Base-by-base conservation (phyloP, 2,888 invertebrate genomes). In the Sympetrum striolatum region DNA sequence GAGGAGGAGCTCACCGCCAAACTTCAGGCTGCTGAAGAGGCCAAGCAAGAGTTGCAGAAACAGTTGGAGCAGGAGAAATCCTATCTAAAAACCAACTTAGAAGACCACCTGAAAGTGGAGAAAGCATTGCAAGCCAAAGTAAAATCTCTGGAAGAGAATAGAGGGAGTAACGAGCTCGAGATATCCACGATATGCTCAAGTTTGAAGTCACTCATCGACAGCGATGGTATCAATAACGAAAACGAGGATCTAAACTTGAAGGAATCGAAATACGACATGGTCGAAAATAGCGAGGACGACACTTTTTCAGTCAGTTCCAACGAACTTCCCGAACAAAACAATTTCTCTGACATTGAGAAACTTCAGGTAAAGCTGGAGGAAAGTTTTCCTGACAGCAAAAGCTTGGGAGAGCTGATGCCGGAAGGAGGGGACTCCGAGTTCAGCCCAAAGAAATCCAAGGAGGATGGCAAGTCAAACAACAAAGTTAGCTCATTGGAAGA, bases 31-130 rank as follows among this genome's bases (percentile, higher is more conserved):
- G 93, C 94, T 58, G 94, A 95, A 92, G 93, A 94, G 81, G 94
- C 94, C 91, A 94, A 94, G 91, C 93, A 94, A 93, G 95, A 95
- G 92, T 93, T 95, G 90, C 93, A 94, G 58, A 94, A 95, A 91
- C 95, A 94, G 92, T 93, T 96, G 91, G 94, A 95, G 91, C 95
- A 95, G 90, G 95, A 95, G 93, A 94, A 95, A 91, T 94, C 94
- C 91, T 94, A 95, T 92, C 94, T 95, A 80, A 94, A 95, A 91
- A 93, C 94, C 37, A 94, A 95, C 81, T 93, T 94, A 91, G 94
- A 94, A 91, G 94, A 95, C 92, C 94, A 95, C 92, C 93, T 95
- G 91, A 94, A 94, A 91, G 39, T 92, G 91, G 90, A 91, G 93
- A 44, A 92, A 92, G 44, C 91, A 15, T 91, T 93, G 58, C 92